phyloP scores from a whole-genome alignment of 2,888 invertebrate species.

The Chrysotoxum bicinctum region DNA sequence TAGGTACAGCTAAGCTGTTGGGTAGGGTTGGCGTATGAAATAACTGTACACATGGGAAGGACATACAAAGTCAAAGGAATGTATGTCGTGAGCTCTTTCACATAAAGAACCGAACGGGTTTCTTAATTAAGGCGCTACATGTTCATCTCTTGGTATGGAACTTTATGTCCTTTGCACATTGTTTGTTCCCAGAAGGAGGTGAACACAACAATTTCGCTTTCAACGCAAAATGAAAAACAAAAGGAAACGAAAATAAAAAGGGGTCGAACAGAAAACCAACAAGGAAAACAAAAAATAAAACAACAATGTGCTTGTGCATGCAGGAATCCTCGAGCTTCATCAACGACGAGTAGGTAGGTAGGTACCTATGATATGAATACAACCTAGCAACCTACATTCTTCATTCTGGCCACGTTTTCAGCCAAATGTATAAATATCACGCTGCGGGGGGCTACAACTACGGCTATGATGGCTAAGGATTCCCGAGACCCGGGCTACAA shows the following conservation, averaged over 20 bases:
- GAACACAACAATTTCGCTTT: slow-evolving; percentile 66
- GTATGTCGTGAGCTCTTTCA: slow-evolving; percentile 44
- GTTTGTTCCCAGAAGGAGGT: slow-evolving; percentile 21
- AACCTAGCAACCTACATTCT: slow-evolving; percentile 70
- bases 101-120: slow-evolving; percentile 53
- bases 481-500: slow-evolving; percentile 20
- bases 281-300: slow-evolving; percentile 16
- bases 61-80: slow-evolving; percentile 63
- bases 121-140: slow-evolving; percentile 66
- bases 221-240: slow-evolving; percentile 45
- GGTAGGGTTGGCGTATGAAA: background rate
- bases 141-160: slow-evolving; percentile 45
- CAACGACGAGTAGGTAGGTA: background rate
- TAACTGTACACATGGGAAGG: slow-evolving; percentile 8
- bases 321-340: slow-evolving; percentile 49
- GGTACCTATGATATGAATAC: background rate
- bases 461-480: slow-evolving; percentile 42
- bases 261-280: slow-evolving; percentile 45
- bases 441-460: slow-evolving; percentile 41
- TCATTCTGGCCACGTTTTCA: slow-evolving; percentile 66
- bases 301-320: slow-evolving; percentile 26
- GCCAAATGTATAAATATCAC: slow-evolving; percentile 69
- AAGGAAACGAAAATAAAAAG: slow-evolving; percentile 36
- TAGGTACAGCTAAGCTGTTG: background rate
- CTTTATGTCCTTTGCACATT: slow-evolving; percentile 44